Conservation (phyloP, 2,797 vertebrate species). For the Etheostoma nigrum region DNA sequence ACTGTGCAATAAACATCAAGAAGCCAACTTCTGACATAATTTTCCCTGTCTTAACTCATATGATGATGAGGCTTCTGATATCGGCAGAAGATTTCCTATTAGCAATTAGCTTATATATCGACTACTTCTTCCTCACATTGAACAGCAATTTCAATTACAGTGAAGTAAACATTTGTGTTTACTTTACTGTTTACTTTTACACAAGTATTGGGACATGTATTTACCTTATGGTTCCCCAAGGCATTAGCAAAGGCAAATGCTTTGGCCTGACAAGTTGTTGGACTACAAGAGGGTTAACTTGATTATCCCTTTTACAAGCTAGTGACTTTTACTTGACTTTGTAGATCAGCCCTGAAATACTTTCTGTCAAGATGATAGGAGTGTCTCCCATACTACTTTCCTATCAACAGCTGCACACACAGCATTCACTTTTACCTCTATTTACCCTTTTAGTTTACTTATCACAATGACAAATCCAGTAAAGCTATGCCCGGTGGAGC, state of each 20-base stretch:
- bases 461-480: conserved; percentile 22
- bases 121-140: not conserved
- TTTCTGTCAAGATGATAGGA: conserved; percentile 6
- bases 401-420: not conserved
- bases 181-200: not conserved
- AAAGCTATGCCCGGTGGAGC: conserved; percentile 12
- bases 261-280: not conserved
- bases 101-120: not conserved
- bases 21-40: not conserved
- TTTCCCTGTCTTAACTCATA: not conserved
- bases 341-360: not conserved
- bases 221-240: not conserved
- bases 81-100: not conserved
- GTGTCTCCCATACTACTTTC: not conserved
- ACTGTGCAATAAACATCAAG: not conserved
- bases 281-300: not conserved
- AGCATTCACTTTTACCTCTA: not conserved
- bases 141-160: not conserved
- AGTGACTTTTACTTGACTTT: conserved; percentile 3
- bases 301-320: not conserved
- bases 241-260: not conserved
- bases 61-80: not conserved
- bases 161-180: not conserved
- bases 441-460: conserved; percentile 7
- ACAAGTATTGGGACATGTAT: conserved; percentile 1